Base-by-base conservation (phyloP, 2,113 vertebrate genomes). In the Telmatochromis brachygnathus region DNA sequence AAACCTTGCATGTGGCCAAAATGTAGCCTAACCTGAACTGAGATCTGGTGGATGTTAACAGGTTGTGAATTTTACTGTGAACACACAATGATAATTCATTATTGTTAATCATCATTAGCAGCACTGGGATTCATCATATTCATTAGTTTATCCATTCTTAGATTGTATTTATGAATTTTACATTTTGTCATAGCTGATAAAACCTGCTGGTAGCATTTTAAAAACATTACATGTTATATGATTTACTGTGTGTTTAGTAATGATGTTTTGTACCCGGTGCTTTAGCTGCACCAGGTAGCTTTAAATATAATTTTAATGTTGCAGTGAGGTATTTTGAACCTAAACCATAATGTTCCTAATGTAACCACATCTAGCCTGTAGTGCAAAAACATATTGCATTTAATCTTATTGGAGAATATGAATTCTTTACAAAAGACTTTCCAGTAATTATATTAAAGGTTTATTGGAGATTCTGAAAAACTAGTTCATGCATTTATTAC, bases 211-310 rank as follows among this genome's bases (percentile, higher is more conserved):
- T 4, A 55, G 53, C 4, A 23, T 55, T 55, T 55, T 26, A 55
- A 55, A 55, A 6, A 54, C 10, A 54, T 23, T 4, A 54, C 53
- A 55, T 3, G 53, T 55, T 55, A 55, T 23, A 13, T 23, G 53
- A 55, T 55, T 3, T 55, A 3, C 21, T 55, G 53, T 12, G 33
- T 37, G 0, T 39, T 39, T 39, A 0, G 35, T 39, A 39, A 68
- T 13, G 19, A 37, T 37, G 33, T 4, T 68, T 68, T 0, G 62
- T 21, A 2, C 6, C 21, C 3, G 0, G 33, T 35, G 33, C 11
- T 68, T 37, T 21, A 37, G 15, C 1, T 12, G 10, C 28, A 60
- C 8, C 1, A 1, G 5, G 28, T 65, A 35, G 9, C 60, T 65
- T n/a, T 35, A 37, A 37, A 65, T 35, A 21, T 68, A 35, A 37